Evolutionary conservation across 2,797 vertebrate species (phyloP).

Genomic region (Rhadinocentrus ornatus): DNA sequence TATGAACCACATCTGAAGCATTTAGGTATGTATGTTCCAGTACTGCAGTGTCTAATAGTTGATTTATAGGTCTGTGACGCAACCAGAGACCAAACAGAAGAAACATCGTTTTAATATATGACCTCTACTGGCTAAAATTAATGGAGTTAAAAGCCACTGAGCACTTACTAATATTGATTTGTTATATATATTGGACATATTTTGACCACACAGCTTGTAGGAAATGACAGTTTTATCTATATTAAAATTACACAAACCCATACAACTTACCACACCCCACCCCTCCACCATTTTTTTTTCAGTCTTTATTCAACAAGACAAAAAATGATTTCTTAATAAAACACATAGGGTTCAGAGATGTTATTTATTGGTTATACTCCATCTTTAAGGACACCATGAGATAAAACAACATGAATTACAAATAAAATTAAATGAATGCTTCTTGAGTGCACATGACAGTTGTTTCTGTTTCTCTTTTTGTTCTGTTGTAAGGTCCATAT

Average conservation of each 20-base stretch:
- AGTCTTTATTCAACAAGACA: slow-evolving; percentile 15
- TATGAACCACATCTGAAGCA: slow-evolving; percentile 26
- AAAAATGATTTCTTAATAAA: slow-evolving; percentile 16
- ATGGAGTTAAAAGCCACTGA: slow-evolving; percentile 59
- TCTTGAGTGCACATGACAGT: not conserved
- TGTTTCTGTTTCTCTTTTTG: slow-evolving; percentile 4
- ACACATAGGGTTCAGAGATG: slow-evolving; percentile 43
- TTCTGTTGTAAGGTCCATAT: not conserved
- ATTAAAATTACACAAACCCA: slow-evolving; percentile 24
- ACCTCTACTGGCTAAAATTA: slow-evolving; percentile 59
- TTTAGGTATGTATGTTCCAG: slow-evolving; percentile 14
- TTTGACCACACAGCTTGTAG: slow-evolving; percentile 43
- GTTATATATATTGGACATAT: slow-evolving; percentile 61
- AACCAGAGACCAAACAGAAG: slow-evolving; percentile 41
- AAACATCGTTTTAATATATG: slow-evolving; percentile 59
- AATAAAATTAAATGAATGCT: not conserved
- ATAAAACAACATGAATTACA: slow-evolving; percentile 7
- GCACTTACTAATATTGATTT: slow-evolving; percentile 74
- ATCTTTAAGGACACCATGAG: slow-evolving; percentile 13
- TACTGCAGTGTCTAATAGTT: slow-evolving; percentile 41
- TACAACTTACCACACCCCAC: not conserved
- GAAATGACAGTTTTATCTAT: slow-evolving; percentile 37
- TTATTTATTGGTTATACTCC: slow-evolving; percentile 62
- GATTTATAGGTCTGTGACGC: slow-evolving; percentile 59
- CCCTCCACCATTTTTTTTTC: not conserved